Base-by-base conservation (phyloP, 2,888 invertebrate species). In the Heliconius erato region DNA sequence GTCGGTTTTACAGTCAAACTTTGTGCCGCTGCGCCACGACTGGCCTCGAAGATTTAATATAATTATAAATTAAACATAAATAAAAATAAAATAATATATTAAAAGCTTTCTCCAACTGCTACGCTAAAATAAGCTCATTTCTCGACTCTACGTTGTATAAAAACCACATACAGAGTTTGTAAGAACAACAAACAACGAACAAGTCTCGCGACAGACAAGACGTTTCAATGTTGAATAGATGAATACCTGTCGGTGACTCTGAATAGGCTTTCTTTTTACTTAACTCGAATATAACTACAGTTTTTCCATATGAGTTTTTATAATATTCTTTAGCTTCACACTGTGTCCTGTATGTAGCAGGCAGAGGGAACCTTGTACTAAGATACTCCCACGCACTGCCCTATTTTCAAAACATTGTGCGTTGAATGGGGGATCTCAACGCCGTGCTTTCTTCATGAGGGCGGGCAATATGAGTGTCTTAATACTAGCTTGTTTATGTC, bases 171-270 rank as follows among this genome's bases (percentile, higher is more conserved):
- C 14, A 76, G 3, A 76, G 76, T n/a, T 40, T 40, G 26, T 35
- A 76, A 63, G 76, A 68, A 67, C 28, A 67, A 78, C 67, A 67
- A 78, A 78, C 44, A 78, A 68, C 67, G 67, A 68, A 78, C 44
- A 67, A 78, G 67, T 78, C 67, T 28, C 28, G 7, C 26, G 68
- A 78, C 67, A 78, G 67, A 78, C 67, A 78, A 78, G 78, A 65
- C 77, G 44, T 68, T 67, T 78, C 65, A 67, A 3, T 19, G 67
- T 32, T 78, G 78, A 78, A 78, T 68, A 44, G 78, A 78, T 78
- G 78, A 78, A 78, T 78, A 67, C 78, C 78, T 78, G 78, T 28
- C 78, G 65, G 76, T 76, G n/a, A 26, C 44, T 78, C 28, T 78
- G 78, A 68, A 78, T 78, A 44, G 49, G 49, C 44, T 68, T 44